A percentile compares a stretch with the other conserved stretches of the same genome.
Conservation (phyloP, 2,113 vertebrate species). For the Oenanthe melanoleuca region DNA sequence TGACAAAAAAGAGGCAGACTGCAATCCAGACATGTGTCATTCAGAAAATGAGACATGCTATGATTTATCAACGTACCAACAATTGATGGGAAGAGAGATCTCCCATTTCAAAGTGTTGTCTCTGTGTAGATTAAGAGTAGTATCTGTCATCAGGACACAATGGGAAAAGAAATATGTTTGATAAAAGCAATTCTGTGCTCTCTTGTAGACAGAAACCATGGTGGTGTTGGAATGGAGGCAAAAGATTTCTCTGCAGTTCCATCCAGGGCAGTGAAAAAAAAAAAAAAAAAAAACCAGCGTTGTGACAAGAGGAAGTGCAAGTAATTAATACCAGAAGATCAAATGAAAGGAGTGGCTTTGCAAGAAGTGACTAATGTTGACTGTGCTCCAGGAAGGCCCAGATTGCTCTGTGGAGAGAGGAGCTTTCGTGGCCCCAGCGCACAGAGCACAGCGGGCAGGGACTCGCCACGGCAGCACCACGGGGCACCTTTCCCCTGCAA, state of each 20-base stretch:
- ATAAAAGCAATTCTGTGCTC: neutral
- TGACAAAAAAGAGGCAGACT: conserved; percentile 19
- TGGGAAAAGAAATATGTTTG: conserved; percentile 14
- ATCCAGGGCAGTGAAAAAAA: neutral
- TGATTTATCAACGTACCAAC: conserved; percentile 38
- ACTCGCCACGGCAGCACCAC: neutral
- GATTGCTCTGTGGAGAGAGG: neutral
- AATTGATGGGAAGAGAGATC: conserved; percentile 15
- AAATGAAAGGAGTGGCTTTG: conserved; percentile 26
- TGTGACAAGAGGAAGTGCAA: conserved; percentile 15
- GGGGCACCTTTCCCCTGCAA: neutral
- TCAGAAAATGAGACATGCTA: conserved; percentile 40
- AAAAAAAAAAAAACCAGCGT: neutral
- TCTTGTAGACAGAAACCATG: neutral
- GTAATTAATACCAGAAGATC: conserved; percentile 32
- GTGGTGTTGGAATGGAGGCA: neutral
- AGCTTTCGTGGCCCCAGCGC: neutral
- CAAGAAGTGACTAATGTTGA: neutral
- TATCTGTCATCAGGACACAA: conserved; percentile 59
- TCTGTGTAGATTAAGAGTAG: conserved; percentile 25
- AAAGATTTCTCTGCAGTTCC: neutral
- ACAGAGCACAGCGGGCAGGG: neutral
- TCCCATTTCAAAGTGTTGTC: conserved; percentile 26
- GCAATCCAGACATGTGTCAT: conserved; percentile 33
- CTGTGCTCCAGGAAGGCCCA: neutral